Evolutionary conservation across 2,888 invertebrate genomes (phyloP), one percentile per base, ranked within the genome.

Genomic region (Eupithecia insigniata): DNA sequence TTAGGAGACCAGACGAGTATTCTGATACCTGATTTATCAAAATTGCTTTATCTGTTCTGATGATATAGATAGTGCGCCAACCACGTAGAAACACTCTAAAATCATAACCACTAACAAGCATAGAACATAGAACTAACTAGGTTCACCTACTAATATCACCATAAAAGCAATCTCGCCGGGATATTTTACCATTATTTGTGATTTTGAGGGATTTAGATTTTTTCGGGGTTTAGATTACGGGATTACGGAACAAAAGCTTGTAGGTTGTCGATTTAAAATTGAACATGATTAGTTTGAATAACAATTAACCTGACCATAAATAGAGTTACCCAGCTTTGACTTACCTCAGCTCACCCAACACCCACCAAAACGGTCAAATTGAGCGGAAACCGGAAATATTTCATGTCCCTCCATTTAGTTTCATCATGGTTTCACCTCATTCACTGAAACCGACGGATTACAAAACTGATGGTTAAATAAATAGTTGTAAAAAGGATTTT

Each of bases 331-430:
- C 18, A 71, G 74, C 74, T 61, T 18, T 61, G 28, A 14, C 58
- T 1, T n/a, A 2, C 1, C 36, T 67, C 1, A 67, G 66, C 74
- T 76, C 28, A 36, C 65, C 55, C 18, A 66, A 55, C 61, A 68
- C 72, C 76, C 74, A 70, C 72, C 43, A 83, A 74, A 71, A 60
- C 71, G 69, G 26, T 69, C 64, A 74, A 84, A 88, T 86, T 80
- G 84, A 78, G 80, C 83, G 89, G 87, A 88, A 89, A 86, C 80
- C 83, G 89, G 87, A 88, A 89, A 87, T 86, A 83, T 82, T 88
- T 86, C 86, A 89, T 84, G 81, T 82, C 80, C 77, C 62, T 73
- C 79, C 83, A 82, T 88, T 89, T 78, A 83, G 83, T 81, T 82
- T 84, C 84, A 86, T 85, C 85, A 84, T 78, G 83, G 83, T 81